Conservation (phyloP, 2,888 invertebrate species). For the Platerodrilus igneus region DNA sequence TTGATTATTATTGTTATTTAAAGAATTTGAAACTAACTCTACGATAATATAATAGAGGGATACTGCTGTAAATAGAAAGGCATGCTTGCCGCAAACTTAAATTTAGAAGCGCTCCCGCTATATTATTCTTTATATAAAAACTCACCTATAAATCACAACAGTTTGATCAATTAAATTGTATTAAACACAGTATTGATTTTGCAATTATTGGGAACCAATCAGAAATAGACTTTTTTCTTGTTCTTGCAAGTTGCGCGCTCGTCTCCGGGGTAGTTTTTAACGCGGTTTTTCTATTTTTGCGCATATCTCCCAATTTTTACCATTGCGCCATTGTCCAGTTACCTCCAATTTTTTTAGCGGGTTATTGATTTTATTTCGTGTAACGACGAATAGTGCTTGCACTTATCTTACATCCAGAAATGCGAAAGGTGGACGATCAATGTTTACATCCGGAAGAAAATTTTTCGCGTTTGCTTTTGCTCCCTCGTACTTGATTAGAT, state of each 20-base stretch:
- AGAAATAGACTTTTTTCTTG: constrained; percentile 48
- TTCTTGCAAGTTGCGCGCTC: constrained; percentile 39
- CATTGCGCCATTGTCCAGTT: constrained; percentile 50
- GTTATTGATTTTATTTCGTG: constrained; percentile 44
- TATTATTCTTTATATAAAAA: too few relatives aligned
- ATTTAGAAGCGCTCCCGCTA: too few relatives aligned
- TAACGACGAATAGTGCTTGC: constrained; percentile 19
- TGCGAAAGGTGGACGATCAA: constrained; percentile 16
- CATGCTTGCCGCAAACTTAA: too few relatives aligned
- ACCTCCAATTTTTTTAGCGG: constrained; percentile 47
- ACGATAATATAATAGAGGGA: too few relatives aligned
- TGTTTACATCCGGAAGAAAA: constrained; percentile 11
- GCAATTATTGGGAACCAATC: constrained; percentile 51
- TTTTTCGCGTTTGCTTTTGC: too few relatives aligned
- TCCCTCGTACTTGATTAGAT: too few relatives aligned
- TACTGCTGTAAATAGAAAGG: too few relatives aligned
- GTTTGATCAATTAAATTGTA: constrained; percentile 46
- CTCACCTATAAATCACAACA: constrained; percentile 19
- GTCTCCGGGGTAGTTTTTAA: constrained; percentile 42
- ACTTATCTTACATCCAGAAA: too few relatives aligned
- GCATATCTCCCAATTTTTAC: constrained; percentile 49
- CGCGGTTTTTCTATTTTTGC: constrained; percentile 44
- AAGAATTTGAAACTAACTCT: too few relatives aligned
- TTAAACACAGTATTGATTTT: constrained; percentile 48
- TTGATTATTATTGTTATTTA: too few relatives aligned